These are phyloP conservation scores for Entomyzon cyanotis DNA, from an alignment of 2,113 vertebrate genomes.

Conservation along the genomic window DNA sequence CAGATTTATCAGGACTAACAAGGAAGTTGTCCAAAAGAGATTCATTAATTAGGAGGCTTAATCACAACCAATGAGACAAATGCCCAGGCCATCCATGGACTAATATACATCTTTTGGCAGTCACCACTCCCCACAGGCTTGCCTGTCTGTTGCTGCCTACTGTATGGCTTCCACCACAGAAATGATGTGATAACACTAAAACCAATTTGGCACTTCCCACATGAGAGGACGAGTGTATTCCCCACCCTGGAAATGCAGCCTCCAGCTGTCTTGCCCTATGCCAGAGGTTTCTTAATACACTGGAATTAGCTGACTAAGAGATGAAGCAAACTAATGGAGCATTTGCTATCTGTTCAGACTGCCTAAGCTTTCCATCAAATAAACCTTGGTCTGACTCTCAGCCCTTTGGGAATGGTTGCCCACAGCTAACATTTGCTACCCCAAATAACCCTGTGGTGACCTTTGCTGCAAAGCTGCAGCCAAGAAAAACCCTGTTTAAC, in stretches of 20 bases:
- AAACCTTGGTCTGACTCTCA: slow-evolving; percentile 33
- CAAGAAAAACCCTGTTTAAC: slow-evolving; percentile 64
- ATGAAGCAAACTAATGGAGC: slow-evolving; percentile 22
- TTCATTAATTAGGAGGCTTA: slow-evolving; percentile 44
- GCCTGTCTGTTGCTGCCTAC: slow-evolving; percentile 30
- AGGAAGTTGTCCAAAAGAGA: slow-evolving; percentile 46
- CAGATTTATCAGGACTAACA: slow-evolving; percentile 19
- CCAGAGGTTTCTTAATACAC: slow-evolving; percentile 33
- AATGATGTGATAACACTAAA: slow-evolving; percentile 36
- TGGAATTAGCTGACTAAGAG: slow-evolving; percentile 54
- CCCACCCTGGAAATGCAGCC: slow-evolving; percentile 41
- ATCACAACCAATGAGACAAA: slow-evolving; percentile 44
- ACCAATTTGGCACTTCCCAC: slow-evolving; percentile 38
- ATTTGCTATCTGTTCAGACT: background rate
- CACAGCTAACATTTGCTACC: slow-evolving; percentile 47
- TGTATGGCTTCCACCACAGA: background rate
- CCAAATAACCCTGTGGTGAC: slow-evolving; percentile 35
- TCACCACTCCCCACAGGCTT: slow-evolving; percentile 14
- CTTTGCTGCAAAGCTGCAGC: slow-evolving; percentile 27
- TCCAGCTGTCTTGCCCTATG: slow-evolving; percentile 33
- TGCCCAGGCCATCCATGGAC: background rate
- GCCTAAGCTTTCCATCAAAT: slow-evolving; percentile 19
- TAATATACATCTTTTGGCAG: slow-evolving; percentile 48
- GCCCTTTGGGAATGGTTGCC: slow-evolving; percentile 47
- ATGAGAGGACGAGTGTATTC: background rate